Percentiles rank a stretch among this genome's conserved stretches.
Evolutionary conservation across 2,113 vertebrate species (phyloP).

Genomic region (Pluvianellus socialis): DNA sequence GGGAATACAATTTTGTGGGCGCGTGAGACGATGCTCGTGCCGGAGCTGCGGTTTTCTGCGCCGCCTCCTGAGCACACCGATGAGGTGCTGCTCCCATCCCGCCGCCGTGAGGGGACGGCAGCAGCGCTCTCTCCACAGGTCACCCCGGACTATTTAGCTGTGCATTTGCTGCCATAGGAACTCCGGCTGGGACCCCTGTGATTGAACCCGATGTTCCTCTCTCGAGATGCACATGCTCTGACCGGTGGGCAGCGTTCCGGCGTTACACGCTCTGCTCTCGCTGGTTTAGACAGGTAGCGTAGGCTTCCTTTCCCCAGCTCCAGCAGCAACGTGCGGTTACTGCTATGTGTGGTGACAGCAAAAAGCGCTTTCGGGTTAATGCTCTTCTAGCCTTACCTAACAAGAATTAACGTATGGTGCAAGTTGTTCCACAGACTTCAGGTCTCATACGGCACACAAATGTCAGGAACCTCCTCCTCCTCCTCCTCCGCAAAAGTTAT

Average conservation of each 20-base stretch:
- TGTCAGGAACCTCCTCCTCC: not conserved
- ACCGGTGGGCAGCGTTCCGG: not conserved
- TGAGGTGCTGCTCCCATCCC: not conserved
- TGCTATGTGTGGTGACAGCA: not conserved
- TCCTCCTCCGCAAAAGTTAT: not conserved
- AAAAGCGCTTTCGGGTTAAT: not conserved
- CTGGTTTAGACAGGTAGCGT: not conserved
- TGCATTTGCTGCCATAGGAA: not conserved
- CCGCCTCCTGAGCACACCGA: not conserved
- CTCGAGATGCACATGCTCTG: not conserved
- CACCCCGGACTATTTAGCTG: not conserved
- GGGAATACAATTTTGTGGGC: not conserved
- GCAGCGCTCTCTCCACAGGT: not conserved
- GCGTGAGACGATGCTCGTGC: not conserved
- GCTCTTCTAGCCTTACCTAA: not conserved
- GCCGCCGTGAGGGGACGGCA: not conserved
- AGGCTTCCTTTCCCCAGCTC: not conserved
- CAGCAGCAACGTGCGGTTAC: not conserved
- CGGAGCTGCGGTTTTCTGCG: not conserved
- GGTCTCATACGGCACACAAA: not conserved
- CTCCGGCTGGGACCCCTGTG: not conserved
- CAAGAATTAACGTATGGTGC: not conserved
- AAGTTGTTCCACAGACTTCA: not conserved
- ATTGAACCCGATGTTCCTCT: not conserved
- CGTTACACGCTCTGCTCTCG: not conserved